phyloP scores from a whole-genome alignment of 1,140 invertebrate genomes.

The Pomacea maculata region DNA sequence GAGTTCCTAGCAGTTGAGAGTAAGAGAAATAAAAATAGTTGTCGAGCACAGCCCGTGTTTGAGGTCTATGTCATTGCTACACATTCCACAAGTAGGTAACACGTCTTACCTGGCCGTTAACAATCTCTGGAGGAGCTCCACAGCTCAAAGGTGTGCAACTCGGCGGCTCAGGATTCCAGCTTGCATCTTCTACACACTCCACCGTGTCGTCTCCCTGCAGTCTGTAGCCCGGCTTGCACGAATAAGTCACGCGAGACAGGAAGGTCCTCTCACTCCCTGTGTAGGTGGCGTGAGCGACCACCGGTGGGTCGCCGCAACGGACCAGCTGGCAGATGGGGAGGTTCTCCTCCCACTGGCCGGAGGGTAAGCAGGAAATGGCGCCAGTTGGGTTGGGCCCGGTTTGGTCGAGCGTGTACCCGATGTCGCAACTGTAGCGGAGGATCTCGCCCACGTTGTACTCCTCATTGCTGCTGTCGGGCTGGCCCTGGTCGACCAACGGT shows the following conservation, averaged over 20 bases:
- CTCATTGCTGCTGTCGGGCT: conserved; percentile 10
- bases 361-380: conserved; percentile 41
- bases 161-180: conserved; percentile 58
- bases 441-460: conserved; percentile 50
- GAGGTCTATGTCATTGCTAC: too few relatives aligned
- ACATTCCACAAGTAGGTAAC: too few relatives aligned
- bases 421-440: conserved; percentile 51
- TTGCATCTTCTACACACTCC: conserved; percentile 55
- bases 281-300: conserved; percentile 36
- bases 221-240: conserved; percentile 44
- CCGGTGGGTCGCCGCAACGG: conserved; percentile 42
- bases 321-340: conserved; percentile 45
- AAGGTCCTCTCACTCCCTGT: conserved; percentile 25
- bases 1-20: too few relatives aligned
- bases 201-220: conserved; percentile 38
- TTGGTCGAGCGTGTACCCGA: conserved; percentile 47
- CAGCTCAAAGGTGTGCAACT: conserved; percentile 46
- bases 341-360: conserved; percentile 49
- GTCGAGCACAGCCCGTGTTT: too few relatives aligned
- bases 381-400: conserved; percentile 33
- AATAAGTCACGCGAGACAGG: conserved; percentile 37
- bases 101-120: conserved; percentile 27
- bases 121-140: conserved; percentile 31
- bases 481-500: conserved; percentile 43
- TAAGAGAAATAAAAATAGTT: too few relatives aligned